Evolutionary conservation across 23 tunicate species (phyloP).

Genomic region (Ciona savignyi): DNA sequence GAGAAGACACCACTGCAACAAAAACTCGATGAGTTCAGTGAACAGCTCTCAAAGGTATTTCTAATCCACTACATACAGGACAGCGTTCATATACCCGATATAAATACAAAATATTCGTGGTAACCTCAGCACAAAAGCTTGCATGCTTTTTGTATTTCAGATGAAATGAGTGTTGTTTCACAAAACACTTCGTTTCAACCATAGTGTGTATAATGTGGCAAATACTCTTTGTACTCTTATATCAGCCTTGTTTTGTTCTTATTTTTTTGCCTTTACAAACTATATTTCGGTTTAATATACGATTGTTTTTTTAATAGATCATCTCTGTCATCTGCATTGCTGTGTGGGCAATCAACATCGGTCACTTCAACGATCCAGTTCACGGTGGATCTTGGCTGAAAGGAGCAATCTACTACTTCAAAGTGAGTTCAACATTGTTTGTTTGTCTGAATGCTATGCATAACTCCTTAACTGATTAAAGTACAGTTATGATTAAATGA

Average conservation of each 20-base stretch:
- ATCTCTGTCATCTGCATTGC: constrained; percentile 91
- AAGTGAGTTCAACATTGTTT: too few relatives aligned
- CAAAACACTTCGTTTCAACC: too few relatives aligned
- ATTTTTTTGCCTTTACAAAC: too few relatives aligned
- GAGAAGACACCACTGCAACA: constrained; percentile 95
- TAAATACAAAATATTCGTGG: background rate
- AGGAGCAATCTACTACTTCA: constrained; percentile 97
- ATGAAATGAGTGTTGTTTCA: background rate
- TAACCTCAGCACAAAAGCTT: background rate
- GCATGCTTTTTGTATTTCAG: background rate
- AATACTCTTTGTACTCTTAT: too few relatives aligned
- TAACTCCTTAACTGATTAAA: too few relatives aligned
- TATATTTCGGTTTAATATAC: too few relatives aligned
- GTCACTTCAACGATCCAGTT: constrained; percentile 97
- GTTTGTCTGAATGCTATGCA: too few relatives aligned
- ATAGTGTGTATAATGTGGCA: too few relatives aligned
- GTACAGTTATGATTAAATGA: too few relatives aligned
- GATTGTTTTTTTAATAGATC: too few relatives aligned
- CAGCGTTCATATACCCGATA: background rate
- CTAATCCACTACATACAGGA: background rate
- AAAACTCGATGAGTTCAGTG: constrained; percentile 91
- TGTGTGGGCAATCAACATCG: constrained; percentile 98
- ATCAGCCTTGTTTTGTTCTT: too few relatives aligned
- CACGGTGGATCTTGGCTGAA: constrained; percentile 97
- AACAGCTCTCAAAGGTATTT: constrained; percentile 76